phyloP scores from a whole-genome alignment of 2,888 invertebrate genomes.

The Apotomis turbidana region DNA sequence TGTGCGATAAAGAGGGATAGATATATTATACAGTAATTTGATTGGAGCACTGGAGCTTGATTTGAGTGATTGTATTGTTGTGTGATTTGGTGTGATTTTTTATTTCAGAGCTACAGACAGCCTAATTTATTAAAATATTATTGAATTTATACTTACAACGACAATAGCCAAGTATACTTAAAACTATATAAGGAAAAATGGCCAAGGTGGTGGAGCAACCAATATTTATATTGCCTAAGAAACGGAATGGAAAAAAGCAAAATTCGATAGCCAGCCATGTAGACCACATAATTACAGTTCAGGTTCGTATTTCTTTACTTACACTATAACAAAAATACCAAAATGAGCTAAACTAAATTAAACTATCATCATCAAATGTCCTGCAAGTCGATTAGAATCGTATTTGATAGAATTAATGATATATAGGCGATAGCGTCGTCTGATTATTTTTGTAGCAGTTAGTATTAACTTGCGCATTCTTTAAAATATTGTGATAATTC shows the following conservation, averaged over 20 bases:
- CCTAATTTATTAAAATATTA: neutral
- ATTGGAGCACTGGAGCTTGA: too few relatives aligned
- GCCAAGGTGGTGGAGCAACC: conserved; percentile 79
- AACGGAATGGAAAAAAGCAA: conserved; percentile 83
- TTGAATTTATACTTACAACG: conserved; percentile 7
- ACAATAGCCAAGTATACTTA: conserved; percentile 22
- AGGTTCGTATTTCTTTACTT: conserved; percentile 63
- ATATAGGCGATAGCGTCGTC: neutral
- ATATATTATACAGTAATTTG: too few relatives aligned
- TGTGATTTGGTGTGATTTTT: conserved; percentile 21
- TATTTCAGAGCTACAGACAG: neutral
- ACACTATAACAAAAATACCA: neutral
- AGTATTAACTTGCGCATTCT: neutral
- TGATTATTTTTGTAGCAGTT: neutral
- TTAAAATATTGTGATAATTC: neutral
- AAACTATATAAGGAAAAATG: conserved; percentile 52
- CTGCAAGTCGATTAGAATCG: neutral
- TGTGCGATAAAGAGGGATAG: too few relatives aligned
- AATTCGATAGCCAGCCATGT: conserved; percentile 82
- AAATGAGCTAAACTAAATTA: neutral
- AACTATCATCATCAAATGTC: too few relatives aligned
- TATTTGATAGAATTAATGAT: neutral
- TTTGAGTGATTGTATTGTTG: conserved; percentile 21
- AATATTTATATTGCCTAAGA: conserved; percentile 84
- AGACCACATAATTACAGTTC: conserved; percentile 85